Percentiles rank a stretch among this genome's conserved stretches.
These are phyloP conservation scores for Morus bassanus DNA, from an alignment of 2,797 vertebrate genomes.

Conservation along the genomic window DNA sequence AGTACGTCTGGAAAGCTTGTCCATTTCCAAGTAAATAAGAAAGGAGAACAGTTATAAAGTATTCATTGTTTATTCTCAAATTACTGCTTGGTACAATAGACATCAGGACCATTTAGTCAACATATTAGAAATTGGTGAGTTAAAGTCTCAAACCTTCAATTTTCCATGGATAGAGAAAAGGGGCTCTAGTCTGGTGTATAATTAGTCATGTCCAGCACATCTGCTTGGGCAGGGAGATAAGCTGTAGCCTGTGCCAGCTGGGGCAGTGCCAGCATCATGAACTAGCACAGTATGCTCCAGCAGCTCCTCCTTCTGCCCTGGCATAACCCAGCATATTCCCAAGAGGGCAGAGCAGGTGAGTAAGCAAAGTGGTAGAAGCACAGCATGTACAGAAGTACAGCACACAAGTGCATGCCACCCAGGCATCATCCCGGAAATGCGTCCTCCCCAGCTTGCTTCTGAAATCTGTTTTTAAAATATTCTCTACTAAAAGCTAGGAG, in stretches of 20 bases:
- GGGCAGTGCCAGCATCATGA: not conserved
- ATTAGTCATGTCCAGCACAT: not conserved
- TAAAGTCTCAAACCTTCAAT: not conserved
- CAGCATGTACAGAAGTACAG: not conserved
- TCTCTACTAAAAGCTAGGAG: not conserved
- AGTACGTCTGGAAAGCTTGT: not conserved
- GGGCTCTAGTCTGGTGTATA: not conserved
- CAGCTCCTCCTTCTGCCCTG: not conserved
- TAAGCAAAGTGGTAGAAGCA: not conserved
- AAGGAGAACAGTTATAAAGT: not conserved
- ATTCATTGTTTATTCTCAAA: not conserved
- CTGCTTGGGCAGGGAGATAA: not conserved
- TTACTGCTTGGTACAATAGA: not conserved
- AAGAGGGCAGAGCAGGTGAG: slow-evolving; percentile 22
- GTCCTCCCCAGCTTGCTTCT: not conserved
- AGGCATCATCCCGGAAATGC: not conserved
- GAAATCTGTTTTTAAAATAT: not conserved
- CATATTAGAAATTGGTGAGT: not conserved
- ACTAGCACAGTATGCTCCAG: slow-evolving; percentile 5
- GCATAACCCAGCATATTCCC: not conserved
- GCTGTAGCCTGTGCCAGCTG: not conserved
- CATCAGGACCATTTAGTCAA: not conserved
- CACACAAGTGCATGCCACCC: not conserved
- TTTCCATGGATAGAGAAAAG: not conserved
- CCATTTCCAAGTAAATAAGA: not conserved